These are phyloP conservation scores for Papilio polyxenes DNA, from an alignment of 1,140 invertebrate genomes.

Conservation along the genomic window DNA sequence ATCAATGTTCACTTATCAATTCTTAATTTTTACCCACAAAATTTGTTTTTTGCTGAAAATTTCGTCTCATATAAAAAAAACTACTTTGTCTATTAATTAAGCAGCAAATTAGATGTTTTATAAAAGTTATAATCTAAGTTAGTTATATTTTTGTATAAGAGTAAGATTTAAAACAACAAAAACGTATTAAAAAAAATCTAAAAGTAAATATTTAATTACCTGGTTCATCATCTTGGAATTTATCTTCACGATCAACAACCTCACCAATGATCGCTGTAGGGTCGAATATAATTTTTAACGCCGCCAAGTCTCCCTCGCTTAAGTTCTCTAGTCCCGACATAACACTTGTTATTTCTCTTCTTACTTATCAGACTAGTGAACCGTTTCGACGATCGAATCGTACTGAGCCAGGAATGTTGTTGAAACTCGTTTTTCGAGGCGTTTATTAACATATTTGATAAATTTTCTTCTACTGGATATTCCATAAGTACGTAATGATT, in stretches of 20 bases:
- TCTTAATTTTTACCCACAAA: no score
- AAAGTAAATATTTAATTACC: constrained; percentile 46
- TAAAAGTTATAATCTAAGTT: no score
- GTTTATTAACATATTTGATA: constrained; percentile 25
- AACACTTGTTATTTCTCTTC: constrained; percentile 28
- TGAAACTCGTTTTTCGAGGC: background rate
- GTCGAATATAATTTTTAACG: constrained; percentile 81
- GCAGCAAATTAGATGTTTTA: no score
- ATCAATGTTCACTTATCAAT: no score
- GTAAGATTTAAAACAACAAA: no score
- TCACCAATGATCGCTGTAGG: constrained; percentile 80
- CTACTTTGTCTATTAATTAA: no score
- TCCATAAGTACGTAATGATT: background rate
- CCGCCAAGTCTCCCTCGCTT: constrained; percentile 79
- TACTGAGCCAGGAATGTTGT: background rate
- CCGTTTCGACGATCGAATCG: background rate
- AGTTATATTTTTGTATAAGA: no score
- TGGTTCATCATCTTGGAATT: constrained; percentile 57
- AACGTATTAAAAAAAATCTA: background rate
- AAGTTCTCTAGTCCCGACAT: constrained; percentile 69
- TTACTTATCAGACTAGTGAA: background rate
- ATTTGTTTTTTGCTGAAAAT: no score
- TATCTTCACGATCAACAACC: constrained; percentile 68
- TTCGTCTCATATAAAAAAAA: no score
- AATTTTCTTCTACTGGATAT: background rate